These are phyloP conservation scores for Hetaerina titia DNA, from an alignment of 2,888 invertebrate genomes.

Conservation along the genomic window DNA sequence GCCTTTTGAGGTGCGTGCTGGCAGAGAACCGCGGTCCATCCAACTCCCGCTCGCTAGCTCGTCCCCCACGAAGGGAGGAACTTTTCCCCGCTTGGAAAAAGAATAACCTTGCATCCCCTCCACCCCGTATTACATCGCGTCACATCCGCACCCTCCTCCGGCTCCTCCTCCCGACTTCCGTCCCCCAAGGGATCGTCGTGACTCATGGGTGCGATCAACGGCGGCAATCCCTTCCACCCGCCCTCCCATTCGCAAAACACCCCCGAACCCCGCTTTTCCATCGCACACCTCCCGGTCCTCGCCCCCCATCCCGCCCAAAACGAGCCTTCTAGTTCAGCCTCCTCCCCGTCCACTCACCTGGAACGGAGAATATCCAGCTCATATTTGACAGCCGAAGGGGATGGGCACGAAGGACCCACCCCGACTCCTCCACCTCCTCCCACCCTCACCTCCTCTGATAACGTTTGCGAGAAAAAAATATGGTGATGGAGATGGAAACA, in stretches of 20 bases:
- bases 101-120: no score
- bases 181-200: neutral
- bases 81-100: no score
- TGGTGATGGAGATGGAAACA: neutral
- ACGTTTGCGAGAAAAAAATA: neutral
- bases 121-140: neutral
- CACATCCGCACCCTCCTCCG: neutral
- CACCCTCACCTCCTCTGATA: neutral
- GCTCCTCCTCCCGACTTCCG: neutral
- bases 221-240: neutral
- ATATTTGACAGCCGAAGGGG: conserved; percentile 48
- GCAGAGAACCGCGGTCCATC: no score
- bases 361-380: conserved; percentile 64
- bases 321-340: neutral
- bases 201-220: neutral
- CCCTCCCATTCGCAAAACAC: neutral
- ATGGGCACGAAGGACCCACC: conserved; percentile 5
- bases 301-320: neutral
- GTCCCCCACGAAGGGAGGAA: no score
- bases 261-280: neutral
- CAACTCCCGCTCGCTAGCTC: no score
- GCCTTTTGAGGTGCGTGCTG: no score
- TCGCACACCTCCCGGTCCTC: neutral
- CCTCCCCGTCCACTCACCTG: conserved; percentile 57
- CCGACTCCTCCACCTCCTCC: neutral